Evolutionary conservation across 1,140 invertebrate genomes (phyloP).

Genomic region (Trichonephila clavata): DNA sequence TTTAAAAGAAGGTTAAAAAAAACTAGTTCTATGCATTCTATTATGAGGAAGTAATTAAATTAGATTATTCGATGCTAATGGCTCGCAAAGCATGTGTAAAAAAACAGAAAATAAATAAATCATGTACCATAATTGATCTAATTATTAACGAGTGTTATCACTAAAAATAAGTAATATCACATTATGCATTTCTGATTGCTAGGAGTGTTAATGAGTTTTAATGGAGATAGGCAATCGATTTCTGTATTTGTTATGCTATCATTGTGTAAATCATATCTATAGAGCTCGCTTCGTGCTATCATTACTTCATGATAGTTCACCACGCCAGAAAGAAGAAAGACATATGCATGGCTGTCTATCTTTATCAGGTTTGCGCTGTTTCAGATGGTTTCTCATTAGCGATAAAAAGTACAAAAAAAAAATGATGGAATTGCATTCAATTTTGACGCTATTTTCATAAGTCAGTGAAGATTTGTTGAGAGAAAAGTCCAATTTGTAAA

Average conservation of each 20-base stretch:
- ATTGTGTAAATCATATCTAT: not conserved
- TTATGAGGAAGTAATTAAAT: slow-evolving; percentile 35
- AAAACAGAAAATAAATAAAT: slow-evolving; percentile 7
- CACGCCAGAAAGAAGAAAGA: not conserved
- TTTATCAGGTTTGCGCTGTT: not conserved
- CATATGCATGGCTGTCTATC: not conserved
- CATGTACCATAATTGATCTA: slow-evolving; percentile 13
- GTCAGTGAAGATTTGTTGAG: not conserved
- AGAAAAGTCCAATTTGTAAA: not conserved
- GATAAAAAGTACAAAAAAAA: not conserved
- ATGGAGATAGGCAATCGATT: slow-evolving; percentile 2
- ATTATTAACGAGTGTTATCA: slow-evolving; percentile 34
- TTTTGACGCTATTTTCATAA: not conserved
- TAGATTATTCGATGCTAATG: slow-evolving; percentile 14
- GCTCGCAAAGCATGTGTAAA: not conserved
- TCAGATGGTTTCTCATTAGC: not conserved
- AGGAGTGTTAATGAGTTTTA: slow-evolving; percentile 36
- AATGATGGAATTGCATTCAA: not conserved
- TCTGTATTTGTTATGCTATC: slow-evolving; percentile 22
- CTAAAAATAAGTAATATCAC: slow-evolving; percentile 16
- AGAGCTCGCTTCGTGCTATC: not conserved
- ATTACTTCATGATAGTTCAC: slow-evolving; percentile 22
- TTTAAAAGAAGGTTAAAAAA: not conserved
- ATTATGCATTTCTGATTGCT: slow-evolving; percentile 34
- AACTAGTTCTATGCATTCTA: not conserved